Evolutionary conservation across 2,888 invertebrate species (phyloP).

Genomic region (Eristalis intricaria): DNA sequence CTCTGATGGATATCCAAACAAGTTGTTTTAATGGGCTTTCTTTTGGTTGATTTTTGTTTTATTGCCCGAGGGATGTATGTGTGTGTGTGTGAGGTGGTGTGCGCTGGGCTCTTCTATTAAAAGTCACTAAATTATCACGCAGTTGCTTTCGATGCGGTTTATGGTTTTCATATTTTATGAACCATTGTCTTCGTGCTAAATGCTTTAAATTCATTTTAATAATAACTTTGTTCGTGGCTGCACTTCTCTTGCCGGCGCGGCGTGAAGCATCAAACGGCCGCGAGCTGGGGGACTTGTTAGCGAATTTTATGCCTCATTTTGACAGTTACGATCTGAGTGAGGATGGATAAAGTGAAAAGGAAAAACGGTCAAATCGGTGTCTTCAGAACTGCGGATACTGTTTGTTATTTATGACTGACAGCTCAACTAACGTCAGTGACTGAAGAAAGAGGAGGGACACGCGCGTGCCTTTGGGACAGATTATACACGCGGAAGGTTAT

Average conservation of each 20-base stretch:
- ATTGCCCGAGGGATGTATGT: not conserved
- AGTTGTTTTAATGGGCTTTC: constrained; percentile 4
- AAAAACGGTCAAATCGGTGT: not conserved
- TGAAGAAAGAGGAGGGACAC: not conserved
- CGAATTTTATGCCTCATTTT: not conserved
- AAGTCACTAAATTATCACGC: constrained; percentile 18
- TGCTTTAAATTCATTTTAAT: not conserved
- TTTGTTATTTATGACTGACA: not conserved
- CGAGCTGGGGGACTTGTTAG: not conserved
- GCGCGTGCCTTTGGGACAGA: no score
- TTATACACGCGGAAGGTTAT: no score
- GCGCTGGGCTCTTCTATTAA: not conserved
- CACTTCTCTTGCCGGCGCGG: not conserved
- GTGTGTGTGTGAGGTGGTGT: not conserved
- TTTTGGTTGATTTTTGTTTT: not conserved
- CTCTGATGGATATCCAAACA: constrained; percentile 35
- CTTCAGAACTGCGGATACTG: not conserved
- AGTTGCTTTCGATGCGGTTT: constrained; percentile 17
- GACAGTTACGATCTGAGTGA: not conserved
- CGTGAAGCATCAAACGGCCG: not conserved
- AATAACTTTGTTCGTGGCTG: not conserved
- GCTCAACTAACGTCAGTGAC: not conserved
- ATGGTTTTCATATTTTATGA: not conserved
- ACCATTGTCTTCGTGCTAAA: not conserved
- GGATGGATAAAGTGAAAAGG: not conserved